Percentiles rank a stretch among this genome's conserved stretches.
Evolutionary conservation across 2,888 invertebrate genomes (phyloP).

Genomic region (Epinotia bilunana): DNA sequence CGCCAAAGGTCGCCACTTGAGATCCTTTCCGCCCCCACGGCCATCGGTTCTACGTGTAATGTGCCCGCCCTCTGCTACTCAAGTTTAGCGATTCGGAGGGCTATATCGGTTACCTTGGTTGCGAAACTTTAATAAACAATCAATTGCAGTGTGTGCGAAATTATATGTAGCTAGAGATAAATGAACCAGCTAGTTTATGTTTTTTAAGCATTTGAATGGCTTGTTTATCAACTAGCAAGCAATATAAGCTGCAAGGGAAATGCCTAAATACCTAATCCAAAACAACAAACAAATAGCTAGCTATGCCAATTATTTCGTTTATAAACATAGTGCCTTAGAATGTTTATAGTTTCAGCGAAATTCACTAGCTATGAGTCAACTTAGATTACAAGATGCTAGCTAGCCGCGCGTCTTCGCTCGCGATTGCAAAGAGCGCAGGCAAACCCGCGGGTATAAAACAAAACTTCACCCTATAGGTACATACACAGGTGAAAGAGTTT

Average conservation of each 20-base stretch:
- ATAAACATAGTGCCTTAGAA: slow-evolving; percentile 2
- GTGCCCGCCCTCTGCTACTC: too few species aligned
- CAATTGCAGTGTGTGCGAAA: too few species aligned
- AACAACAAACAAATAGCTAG: slow-evolving; percentile 36
- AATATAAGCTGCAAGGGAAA: not conserved
- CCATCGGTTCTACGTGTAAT: too few species aligned
- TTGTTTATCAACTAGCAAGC: slow-evolving; percentile 1
- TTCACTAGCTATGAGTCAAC: slow-evolving; percentile 7
- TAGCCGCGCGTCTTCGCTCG: too few species aligned
- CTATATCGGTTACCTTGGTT: too few species aligned
- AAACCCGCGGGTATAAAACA: too few species aligned
- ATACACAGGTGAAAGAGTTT: too few species aligned
- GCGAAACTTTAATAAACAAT: not conserved
- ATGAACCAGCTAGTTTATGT: slow-evolving; percentile 1
- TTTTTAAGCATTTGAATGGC: not conserved
- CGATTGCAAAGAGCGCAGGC: too few species aligned
- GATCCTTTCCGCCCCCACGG: too few species aligned
- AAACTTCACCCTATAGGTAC: too few species aligned
- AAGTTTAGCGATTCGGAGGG: too few species aligned
- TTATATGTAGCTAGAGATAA: slow-evolving; percentile 32
- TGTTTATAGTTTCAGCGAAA: slow-evolving; percentile 7
- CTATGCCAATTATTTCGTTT: slow-evolving; percentile 34
- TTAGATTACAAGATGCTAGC: not conserved
- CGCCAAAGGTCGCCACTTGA: too few species aligned
- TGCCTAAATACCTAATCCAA: slow-evolving; percentile 13